Conservation (phyloP, 2,113 vertebrate species). For the Bostrychus sinensis region DNA sequence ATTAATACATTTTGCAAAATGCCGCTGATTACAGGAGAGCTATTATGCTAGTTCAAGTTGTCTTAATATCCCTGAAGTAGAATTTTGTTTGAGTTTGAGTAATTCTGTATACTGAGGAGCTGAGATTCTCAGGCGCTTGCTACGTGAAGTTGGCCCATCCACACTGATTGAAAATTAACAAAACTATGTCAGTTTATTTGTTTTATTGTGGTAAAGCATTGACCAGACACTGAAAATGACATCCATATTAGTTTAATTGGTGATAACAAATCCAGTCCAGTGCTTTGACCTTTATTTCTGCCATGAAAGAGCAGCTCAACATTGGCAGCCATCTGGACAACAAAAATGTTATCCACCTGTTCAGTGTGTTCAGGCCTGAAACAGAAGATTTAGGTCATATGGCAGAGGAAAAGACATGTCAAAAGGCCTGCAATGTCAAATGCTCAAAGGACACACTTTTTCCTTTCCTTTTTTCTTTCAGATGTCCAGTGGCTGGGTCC, state of each 20-base stretch:
- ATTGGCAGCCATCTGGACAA: conserved; percentile 40
- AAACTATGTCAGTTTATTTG: too few species aligned
- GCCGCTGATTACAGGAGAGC: too few species aligned
- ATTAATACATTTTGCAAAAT: too few species aligned
- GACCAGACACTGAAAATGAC: background rate
- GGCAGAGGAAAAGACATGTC: conserved; percentile 34
- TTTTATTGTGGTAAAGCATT: too few species aligned
- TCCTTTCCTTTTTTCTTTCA: conserved; percentile 1
- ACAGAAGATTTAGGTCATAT: conserved; percentile 35
- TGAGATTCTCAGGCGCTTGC: too few species aligned
- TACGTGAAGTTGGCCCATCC: too few species aligned
- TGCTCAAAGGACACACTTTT: conserved; percentile 14
- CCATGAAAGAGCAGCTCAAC: conserved; percentile 16
- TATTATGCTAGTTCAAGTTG: too few species aligned
- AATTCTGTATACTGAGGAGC: too few species aligned
- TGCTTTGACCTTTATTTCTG: conserved; percentile 7
- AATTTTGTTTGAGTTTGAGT: too few species aligned
- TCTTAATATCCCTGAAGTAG: too few species aligned
- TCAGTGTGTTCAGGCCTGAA: conserved; percentile 22
- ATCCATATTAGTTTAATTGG: conserved; percentile 44
- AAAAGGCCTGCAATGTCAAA: conserved; percentile 19
- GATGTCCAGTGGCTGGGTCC: conserved; percentile 12
- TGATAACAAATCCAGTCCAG: conserved; percentile 41
- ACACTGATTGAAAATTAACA: too few species aligned
- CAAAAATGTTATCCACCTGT: conserved; percentile 20